Evolutionary conservation across 1,140 invertebrate genomes (phyloP), one percentile per base, ranked within the genome.

Genomic region (Pristionchus pacificus): DNA sequence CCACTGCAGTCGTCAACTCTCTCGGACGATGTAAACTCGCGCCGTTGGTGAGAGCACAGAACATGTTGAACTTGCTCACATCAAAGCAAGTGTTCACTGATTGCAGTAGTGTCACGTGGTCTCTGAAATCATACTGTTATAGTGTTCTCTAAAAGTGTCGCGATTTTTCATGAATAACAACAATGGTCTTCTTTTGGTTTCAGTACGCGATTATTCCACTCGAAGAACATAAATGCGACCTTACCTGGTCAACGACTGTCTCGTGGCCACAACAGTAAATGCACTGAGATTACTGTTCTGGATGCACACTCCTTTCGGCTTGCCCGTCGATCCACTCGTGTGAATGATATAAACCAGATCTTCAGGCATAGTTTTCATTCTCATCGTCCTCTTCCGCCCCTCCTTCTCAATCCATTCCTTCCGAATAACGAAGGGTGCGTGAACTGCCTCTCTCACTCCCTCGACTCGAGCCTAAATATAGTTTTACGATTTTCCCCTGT

Each of bases 251-350:
- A n/a, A n/a, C n/a, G n/a, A 65, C 66, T 76, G 77, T 49, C 32
- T 67, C 27, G 58, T 59, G 0, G 73, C 58, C 57, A 60, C n/a
- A 29, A 60, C 57, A 15, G 75, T 32, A 61, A 78, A 78, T 31
- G 57, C 38, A 57, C 62, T 29, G 30, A 78, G 58, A 13, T 76
- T 78, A n/a, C 55, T 27, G 28, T 79, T 68, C 2, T 58, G 49
- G 24, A 80, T 68, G 19, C 59, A 57, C 27, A 80, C 79, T 27
- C 67, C 75, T 71, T 80, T 80, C 1, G 79, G 79, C 6, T 32
- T 59, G 10, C 79, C 79, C 19, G 79, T 80, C 29, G 79, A 79
- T 1, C 79, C 79, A 69, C 76, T 78, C 6, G 79, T 80, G 38
- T 70, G 78, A 27, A 80, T 71, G 1, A 78, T 65, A 59, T 80